Base-by-base conservation (phyloP, 2,113 vertebrate genomes). In the Cranoglanis bouderius region DNA sequence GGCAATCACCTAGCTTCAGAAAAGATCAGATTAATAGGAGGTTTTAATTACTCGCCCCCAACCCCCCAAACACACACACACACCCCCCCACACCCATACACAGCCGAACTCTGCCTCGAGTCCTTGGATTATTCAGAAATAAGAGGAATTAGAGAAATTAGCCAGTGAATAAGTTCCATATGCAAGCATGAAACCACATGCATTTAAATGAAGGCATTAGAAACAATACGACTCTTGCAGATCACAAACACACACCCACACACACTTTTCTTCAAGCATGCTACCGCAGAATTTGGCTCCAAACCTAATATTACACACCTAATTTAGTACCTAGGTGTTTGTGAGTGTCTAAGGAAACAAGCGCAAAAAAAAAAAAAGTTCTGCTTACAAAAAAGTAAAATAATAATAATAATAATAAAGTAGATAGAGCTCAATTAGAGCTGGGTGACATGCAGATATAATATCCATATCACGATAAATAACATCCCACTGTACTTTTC, bases 11-110 rank as follows among this genome's bases (percentile, higher is more conserved):
- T 92, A 89, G 88, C 92, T 92, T 86, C 88, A 92, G 88, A 72
- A 89, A 89, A 91, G 91, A 94, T 84, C 49, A 61, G 83, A 92
- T 93, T 93, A 91, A 94, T 94, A 93, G 92, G 72, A 89, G 90
- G 85, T 89, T 92, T 93, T 94, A 94, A 94, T 94, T 92, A 91
- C 90, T 90, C 89, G 13, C 46, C 12, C 26, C 21, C 19, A 1
- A 6, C 26, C 24, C 19, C 16, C 5, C 16, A 2, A 40, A 43
- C 40, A 43, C 40, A 43, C 40, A n/a, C n/a, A 70, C 13, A 72
- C 32, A 19, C 35, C 10, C 65, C 4, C 32, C 10, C 67, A 24
- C 70, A 74, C 35, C 8, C 35, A 74, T 19, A 70, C 26, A 86
- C 26, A 35, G 14, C 10, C 9, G 43, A 55, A 10, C 38, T 59